Evolutionary conservation across 1,140 invertebrate genomes (phyloP).

Genomic region (Macrotrachela quadricornifera): DNA sequence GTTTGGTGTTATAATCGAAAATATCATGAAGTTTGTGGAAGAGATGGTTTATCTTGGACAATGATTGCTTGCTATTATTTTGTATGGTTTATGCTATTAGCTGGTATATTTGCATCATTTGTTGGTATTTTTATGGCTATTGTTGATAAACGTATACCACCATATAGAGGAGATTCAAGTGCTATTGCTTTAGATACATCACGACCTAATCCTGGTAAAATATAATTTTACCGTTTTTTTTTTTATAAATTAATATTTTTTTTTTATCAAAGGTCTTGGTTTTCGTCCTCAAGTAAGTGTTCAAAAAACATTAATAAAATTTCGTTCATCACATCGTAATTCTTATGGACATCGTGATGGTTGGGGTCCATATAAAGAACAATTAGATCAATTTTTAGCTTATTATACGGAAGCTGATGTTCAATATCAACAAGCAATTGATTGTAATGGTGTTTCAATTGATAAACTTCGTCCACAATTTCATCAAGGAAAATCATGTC

Average conservation of each 20-base stretch:
- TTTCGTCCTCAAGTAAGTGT: slow-evolving; percentile 7
- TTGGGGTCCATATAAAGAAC: background rate
- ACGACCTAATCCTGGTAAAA: background rate
- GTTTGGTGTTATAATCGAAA: slow-evolving; percentile 4
- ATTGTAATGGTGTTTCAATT: slow-evolving; percentile 5
- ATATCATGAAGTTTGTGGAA: slow-evolving; percentile 3
- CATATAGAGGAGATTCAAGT: slow-evolving; percentile 4
- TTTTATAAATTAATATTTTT: too few relatives aligned
- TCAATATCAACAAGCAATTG: slow-evolving; percentile 8
- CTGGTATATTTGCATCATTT: background rate
- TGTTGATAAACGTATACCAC: slow-evolving; percentile 10
- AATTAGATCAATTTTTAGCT: slow-evolving; percentile 2
- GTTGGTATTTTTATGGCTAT: slow-evolving; percentile 10
- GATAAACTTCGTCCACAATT: slow-evolving; percentile 4
- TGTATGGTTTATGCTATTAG: slow-evolving; percentile 8
- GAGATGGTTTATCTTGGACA: slow-evolving; percentile 9
- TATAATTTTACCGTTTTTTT: too few relatives aligned
- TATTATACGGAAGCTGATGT: slow-evolving; percentile 8
- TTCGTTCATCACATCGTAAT: background rate
- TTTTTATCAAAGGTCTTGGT: slow-evolving; percentile 5
- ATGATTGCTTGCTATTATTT: slow-evolving; percentile 8
- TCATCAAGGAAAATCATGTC: slow-evolving; percentile 13
- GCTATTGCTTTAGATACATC: background rate
- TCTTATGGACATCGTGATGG: slow-evolving; percentile 1
- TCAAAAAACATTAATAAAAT: slow-evolving; percentile 3